Percentiles rank a stretch among this genome's conserved stretches.
These are phyloP conservation scores for Drosophila ogumai DNA, from an alignment of 1,140 invertebrate species.

Conservation along the genomic window DNA sequence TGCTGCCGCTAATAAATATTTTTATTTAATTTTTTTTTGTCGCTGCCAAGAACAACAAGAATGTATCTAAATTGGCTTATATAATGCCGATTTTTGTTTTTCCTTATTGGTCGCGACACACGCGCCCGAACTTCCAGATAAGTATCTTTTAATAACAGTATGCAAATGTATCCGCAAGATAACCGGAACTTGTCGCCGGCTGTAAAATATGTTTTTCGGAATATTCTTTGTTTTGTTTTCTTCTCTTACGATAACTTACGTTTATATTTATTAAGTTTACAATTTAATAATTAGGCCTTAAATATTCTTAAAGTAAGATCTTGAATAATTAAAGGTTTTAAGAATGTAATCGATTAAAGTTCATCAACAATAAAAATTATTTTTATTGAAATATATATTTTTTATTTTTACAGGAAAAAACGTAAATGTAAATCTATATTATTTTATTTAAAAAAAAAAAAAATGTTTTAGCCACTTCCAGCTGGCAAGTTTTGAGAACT, in stretches of 20 bases:
- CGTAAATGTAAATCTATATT: no score
- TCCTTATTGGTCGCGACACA: slow-evolving; percentile 42
- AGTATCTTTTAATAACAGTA: slow-evolving; percentile 30
- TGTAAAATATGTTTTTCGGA: slow-evolving; percentile 19
- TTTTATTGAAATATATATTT: no score
- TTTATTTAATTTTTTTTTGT: slow-evolving; percentile 19
- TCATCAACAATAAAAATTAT: no score
- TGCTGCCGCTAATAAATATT: slow-evolving; percentile 64
- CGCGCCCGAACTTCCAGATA: slow-evolving; percentile 27
- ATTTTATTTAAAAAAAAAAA: no score
- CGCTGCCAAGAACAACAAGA: slow-evolving; percentile 48
- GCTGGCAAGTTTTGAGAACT: not conserved
- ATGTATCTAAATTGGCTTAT: slow-evolving; percentile 42
- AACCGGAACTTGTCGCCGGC: slow-evolving; percentile 28
- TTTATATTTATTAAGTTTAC: slow-evolving; percentile 2
- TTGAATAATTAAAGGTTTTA: no score
- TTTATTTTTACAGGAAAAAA: no score
- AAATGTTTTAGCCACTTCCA: no score
- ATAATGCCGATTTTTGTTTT: slow-evolving; percentile 41
- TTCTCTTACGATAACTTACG: not conserved
- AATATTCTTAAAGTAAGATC: no score
- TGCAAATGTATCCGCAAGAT: slow-evolving; percentile 35
- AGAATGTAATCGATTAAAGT: no score
- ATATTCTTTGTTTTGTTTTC: not conserved
- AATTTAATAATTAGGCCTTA: no score